Evolutionary conservation across 1,140 invertebrate genomes (phyloP).

Genomic region (Drosophila nigrodunni): DNA sequence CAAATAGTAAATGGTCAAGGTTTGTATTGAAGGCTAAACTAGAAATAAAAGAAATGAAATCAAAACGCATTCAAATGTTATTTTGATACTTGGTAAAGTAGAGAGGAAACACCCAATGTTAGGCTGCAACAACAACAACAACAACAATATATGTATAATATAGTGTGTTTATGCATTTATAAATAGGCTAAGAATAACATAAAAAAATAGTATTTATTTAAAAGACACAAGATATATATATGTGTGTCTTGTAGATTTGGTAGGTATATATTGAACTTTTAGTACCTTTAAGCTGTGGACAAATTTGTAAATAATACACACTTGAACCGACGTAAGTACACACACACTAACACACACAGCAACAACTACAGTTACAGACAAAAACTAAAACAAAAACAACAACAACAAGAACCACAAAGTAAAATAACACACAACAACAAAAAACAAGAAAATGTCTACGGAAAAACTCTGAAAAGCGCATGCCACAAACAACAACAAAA

Average conservation of each 20-base stretch:
- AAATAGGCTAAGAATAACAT: slow-evolving; percentile 25
- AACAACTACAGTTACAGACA: slow-evolving; percentile 30
- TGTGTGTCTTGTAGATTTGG: slow-evolving; percentile 40
- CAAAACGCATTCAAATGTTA: slow-evolving; percentile 47
- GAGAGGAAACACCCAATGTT: slow-evolving; percentile 46
- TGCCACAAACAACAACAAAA: slow-evolving; percentile 30
- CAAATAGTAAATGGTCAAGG: slow-evolving; percentile 27
- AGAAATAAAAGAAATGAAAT: slow-evolving; percentile 21
- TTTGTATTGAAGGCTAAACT: slow-evolving; percentile 46
- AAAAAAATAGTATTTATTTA: no score
- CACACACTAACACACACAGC: slow-evolving; percentile 8
- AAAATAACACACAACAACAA: slow-evolving; percentile 41
- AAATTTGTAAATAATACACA: slow-evolving; percentile 65
- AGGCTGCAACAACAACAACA: slow-evolving; percentile 30
- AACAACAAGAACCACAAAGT: slow-evolving; percentile 49
- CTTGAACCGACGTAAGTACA: slow-evolving; percentile 77
- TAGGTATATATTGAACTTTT: slow-evolving; percentile 40
- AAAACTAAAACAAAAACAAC: slow-evolving; percentile 43
- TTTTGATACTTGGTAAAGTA: slow-evolving; percentile 66
- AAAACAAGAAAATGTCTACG: slow-evolving; percentile 36
- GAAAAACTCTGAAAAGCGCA: slow-evolving; percentile 51
- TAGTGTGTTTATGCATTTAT: slow-evolving; percentile 41
- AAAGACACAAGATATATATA: slow-evolving; percentile 8
- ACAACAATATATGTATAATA: slow-evolving; percentile 42
- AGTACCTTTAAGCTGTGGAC: slow-evolving; percentile 28